Base-by-base conservation (phyloP, 2,888 invertebrate species). In the Lacanobia oleracea region DNA sequence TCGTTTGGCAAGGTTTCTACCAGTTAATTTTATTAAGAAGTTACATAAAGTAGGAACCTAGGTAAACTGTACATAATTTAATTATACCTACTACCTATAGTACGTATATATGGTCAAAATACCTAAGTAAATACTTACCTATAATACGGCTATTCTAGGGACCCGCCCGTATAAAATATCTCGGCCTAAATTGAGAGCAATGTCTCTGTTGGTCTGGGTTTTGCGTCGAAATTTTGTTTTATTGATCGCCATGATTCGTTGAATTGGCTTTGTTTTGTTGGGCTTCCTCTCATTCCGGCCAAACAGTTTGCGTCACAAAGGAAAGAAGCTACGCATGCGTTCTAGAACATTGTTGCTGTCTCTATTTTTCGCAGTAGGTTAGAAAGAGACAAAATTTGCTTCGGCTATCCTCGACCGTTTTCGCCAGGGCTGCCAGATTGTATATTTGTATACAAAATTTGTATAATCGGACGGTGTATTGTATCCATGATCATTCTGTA, bases 251-350 rank as follows among this genome's bases (percentile, higher is more conserved):
- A 79, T 85, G 84, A 82, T 86, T 75, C 79, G 68, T 67, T 75
- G 78, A 83, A 84, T 72, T 84, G 18, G 75, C 77, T 80, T 86
- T 86, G 77, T 83, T 82, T 77, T 82, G 72, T 80, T 84, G 81
- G 85, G 83, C 77, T 86, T 85, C 86, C 75, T 75, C 65, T 54
- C 57, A 68, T 71, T 67, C 64, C 72, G 70, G 64, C 72, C 71
- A 80, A 77, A 83, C 78, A 79, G 56, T 67, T 66, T 82, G 85
- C 90, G 89, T 91, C 91, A 91, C 90, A 91, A 90, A 88, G 88
- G 82, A 84, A 78, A 85, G 71, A 83, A 78, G 64, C 82, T 86
- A 87, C 88, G 88, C 87, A 84, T 75, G 86, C 83, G 82, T 91
- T 90, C 91, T 88, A 91, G 92, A 91, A 91, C 77, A 82, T 77